phyloP scores from a whole-genome alignment of 2,888 invertebrate genomes.

The Melikaiella ostensackeni region DNA sequence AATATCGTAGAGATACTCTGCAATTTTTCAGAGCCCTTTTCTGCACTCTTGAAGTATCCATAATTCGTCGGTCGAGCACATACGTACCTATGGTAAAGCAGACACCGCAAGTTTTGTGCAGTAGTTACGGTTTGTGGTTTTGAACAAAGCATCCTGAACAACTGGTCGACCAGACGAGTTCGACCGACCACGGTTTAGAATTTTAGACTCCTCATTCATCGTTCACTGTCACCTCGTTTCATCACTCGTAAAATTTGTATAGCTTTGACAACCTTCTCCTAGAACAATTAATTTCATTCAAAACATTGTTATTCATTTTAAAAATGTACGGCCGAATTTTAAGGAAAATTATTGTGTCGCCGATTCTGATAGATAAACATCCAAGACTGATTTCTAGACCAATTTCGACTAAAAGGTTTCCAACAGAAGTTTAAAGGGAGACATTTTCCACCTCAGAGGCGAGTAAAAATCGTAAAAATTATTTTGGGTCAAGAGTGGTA shows the following conservation, averaged over 20 bases:
- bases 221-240: neutral
- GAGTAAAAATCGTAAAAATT: slow-evolving; percentile 21
- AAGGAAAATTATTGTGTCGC: neutral
- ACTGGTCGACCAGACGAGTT: slow-evolving; percentile 41
- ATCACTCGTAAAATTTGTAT: neutral
- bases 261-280: neutral
- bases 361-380: neutral
- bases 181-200: slow-evolving; percentile 32
- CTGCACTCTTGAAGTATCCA: neutral
- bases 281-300: neutral
- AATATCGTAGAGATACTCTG: neutral
- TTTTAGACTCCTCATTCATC: neutral
- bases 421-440: neutral
- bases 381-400: neutral
- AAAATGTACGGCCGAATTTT: neutral
- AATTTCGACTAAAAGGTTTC: neutral
- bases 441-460: neutral
- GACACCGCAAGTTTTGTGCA: slow-evolving; percentile 48
- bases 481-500: slow-evolving; percentile 34
- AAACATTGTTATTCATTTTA: neutral
- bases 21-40: slow-evolving; percentile 11
- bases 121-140: slow-evolving; percentile 56
- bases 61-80: slow-evolving; percentile 20
- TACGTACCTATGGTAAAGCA: slow-evolving; percentile 16
- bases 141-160: slow-evolving; percentile 57